Base-by-base conservation (phyloP, 2,888 invertebrate genomes). In the Junonia oenone region DNA sequence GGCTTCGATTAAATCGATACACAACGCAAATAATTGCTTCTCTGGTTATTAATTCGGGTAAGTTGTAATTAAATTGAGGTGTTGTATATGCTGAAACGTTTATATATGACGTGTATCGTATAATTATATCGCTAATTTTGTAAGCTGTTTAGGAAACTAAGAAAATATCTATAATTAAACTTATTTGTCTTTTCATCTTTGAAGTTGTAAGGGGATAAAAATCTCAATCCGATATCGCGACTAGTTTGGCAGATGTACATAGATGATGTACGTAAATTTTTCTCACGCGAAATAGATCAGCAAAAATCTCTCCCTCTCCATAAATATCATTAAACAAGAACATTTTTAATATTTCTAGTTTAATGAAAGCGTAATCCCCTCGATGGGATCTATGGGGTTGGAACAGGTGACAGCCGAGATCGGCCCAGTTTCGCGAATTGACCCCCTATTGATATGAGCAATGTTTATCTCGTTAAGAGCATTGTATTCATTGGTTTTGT, bases 401-500 rank as follows among this genome's bases (percentile, higher is more conserved):
- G 56, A 60, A 61, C 61, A 77, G 76, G 76, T 76, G 77, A 62
- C 52, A 59, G 70, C 65, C 72, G 65, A 19, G 38, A 40, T 11
- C 15, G 19, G 63, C 64, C 68, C 61, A 63, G 71, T 70, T 76
- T 72, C 65, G 74, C 76, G 71, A 76, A 63, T 63, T 51, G 47
- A 40, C 53, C 53, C 53, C 26, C 26, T 43, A 26, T 26, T 43
- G 26, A 13, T 26, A 22, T 26, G 26, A 3, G 8, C 13, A 26
- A 43, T 26, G 8, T n/a, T 26, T 26, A n/a, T 43, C 13, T 26
- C 17, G 22, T 26, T 13, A 6, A 13, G 5, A 13, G 2, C 6
- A 17, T 37, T 38, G 11, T 43, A 26, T 22, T 26, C 2, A 2
- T 43, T 43, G 6, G 13, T n/a, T 26, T 26, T 8, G 22, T n/a